phyloP scores from a whole-genome alignment of 2,888 invertebrate species.

The Pasiphila rectangulata region DNA sequence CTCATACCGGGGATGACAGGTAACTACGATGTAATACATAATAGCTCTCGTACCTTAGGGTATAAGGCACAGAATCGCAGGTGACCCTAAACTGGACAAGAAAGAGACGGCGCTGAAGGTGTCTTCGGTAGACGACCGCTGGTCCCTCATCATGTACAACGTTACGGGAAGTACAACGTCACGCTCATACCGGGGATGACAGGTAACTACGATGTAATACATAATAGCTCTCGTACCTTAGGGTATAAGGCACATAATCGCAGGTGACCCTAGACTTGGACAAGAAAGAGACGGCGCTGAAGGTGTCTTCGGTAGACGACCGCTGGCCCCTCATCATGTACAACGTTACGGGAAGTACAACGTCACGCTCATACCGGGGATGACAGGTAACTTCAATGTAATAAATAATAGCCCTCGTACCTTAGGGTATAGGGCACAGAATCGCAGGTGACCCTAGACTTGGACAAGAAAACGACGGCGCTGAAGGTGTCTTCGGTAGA shows the following conservation, averaged over 20 bases:
- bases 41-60: too few species aligned
- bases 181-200: constrained; percentile 62
- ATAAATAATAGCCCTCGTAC: too few species aligned
- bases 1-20: constrained; percentile 64
- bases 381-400: too few species aligned
- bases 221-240: too few species aligned
- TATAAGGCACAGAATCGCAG: too few species aligned
- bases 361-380: constrained; percentile 60
- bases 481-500: neutral
- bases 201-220: too few species aligned
- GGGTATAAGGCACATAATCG: too few species aligned
- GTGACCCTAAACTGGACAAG: constrained; percentile 56
- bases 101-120: constrained; percentile 25
- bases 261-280: constrained; percentile 59
- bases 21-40: too few species aligned
- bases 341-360: constrained; percentile 65
- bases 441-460: constrained; percentile 59
- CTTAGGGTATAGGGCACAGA: too few species aligned
- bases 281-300: constrained; percentile 46
- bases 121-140: constrained; percentile 37
- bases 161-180: constrained; percentile 64
- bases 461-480: constrained; percentile 38
- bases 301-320: constrained; percentile 53
- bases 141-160: constrained; percentile 58
- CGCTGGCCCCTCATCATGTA: constrained; percentile 56